Evolutionary conservation across 2,797 vertebrate species (phyloP), one percentile per base, ranked within the genome.

Genomic region (Eremophila alpestris): DNA sequence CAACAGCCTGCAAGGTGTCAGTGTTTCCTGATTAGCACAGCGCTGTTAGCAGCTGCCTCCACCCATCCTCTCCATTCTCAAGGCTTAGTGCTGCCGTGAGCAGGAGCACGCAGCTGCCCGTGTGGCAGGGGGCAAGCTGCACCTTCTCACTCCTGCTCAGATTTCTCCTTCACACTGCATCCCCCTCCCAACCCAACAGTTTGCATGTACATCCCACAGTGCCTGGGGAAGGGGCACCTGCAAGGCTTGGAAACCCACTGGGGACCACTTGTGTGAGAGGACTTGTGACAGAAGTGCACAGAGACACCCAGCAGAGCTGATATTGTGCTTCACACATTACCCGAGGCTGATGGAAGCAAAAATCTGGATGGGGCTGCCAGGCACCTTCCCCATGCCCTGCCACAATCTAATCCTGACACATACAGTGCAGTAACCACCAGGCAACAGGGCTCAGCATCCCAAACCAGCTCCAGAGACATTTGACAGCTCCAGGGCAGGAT

Each of bases 41-140:
- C 7, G 13, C 0, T 52, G 43, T n/a, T 18, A 34, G 41, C 6
- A 77, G 32, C 21, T 65, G 56, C 52, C 59, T 40, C 52, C 32
- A 34, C 23, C 68, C 48, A 4, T 17, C 56, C 45, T 69, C 41
- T 70, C 15, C 22, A 1, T 12, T 2, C 4, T 13, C 16, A 11
- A 16, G 38, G 13, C 12, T 38, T 16, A 13, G 34, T 26, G n/a
- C n/a, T 79, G 48, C 21, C 11, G 2, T 2, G 30, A 54, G 40
- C 54, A 8, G 2, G 2, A 77, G 32, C 3, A 3, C 18, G 29
- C 27, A 13, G 34, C 18, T 5, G 1, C 30, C 46, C 0, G 0
- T n/a, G 43, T 56, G 49, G 51, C 10, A 1, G 0, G 3, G 64
- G 29, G 7, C 17, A 16, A 87, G 17, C 21, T 43, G 40, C 43